Percentiles rank a stretch among this genome's conserved stretches.
phyloP scores from a whole-genome alignment of 2,888 invertebrate species.

The Nebria salina region DNA sequence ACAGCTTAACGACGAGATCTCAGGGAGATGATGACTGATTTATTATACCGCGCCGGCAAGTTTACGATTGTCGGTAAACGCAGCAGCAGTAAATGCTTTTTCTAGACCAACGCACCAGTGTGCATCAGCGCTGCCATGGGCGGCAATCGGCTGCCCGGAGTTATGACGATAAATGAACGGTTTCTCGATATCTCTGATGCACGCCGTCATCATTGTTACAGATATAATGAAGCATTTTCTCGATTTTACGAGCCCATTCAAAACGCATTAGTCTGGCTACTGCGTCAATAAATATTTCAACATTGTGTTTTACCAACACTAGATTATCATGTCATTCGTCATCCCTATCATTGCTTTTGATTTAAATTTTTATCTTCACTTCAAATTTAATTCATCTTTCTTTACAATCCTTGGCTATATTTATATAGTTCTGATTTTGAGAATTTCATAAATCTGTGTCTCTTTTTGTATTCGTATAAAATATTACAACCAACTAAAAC shows the following conservation, averaged over 20 bases:
- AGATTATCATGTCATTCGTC: background rate
- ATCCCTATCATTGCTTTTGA: background rate
- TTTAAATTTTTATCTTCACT: background rate
- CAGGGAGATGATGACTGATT: background rate
- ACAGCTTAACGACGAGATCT: background rate
- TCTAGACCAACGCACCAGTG: background rate
- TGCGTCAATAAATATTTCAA: background rate
- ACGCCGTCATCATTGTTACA: background rate
- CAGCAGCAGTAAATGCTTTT: background rate
- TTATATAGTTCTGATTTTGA: no score
- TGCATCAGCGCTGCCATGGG: background rate
- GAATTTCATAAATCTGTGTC: no score
- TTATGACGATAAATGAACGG: background rate
- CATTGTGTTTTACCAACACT: background rate
- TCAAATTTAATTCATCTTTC: background rate
- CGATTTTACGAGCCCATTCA: background rate
- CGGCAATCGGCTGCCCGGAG: background rate
- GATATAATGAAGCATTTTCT: constrained; percentile 1
- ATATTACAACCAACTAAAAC: background rate
- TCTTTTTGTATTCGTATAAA: no score
- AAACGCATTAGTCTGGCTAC: background rate
- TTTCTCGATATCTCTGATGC: background rate
- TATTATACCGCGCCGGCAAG: background rate
- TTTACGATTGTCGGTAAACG: background rate
- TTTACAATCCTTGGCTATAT: no score